Evolutionary conservation across 2,888 invertebrate genomes (phyloP).

Genomic region (Sylvicola fuscatus): DNA sequence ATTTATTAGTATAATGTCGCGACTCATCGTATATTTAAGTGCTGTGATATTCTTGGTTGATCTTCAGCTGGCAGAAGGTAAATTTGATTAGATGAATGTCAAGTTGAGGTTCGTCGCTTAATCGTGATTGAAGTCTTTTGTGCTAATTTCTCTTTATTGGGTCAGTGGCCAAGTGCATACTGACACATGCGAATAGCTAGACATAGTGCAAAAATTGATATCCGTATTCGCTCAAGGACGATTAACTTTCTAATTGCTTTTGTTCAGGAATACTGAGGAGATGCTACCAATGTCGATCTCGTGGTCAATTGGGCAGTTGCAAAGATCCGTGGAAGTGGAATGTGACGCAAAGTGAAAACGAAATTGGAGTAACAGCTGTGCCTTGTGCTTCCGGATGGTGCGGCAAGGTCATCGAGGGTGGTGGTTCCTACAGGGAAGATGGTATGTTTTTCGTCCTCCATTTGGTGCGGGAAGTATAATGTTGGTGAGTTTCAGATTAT

Average conservation of each 20-base stretch:
- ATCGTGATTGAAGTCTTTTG: conserved; percentile 2
- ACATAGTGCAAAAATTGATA: too few species aligned
- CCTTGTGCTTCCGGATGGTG: conserved; percentile 88
- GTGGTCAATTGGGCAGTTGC: conserved; percentile 73
- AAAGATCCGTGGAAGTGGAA: conserved; percentile 71
- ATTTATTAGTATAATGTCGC: too few species aligned
- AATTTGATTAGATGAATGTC: not conserved
- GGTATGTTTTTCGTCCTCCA: conserved; percentile 28
- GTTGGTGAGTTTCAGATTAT: conserved; percentile 38
- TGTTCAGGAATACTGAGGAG: conserved; percentile 42
- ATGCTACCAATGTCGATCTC: conserved; percentile 68
- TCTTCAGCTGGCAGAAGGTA: conserved; percentile 2
- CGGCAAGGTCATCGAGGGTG: conserved; percentile 70
- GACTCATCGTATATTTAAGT: conserved; percentile 1
- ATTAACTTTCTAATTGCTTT: conserved; percentile 11
- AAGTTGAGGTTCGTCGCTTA: too few species aligned
- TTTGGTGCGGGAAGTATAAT: not conserved
- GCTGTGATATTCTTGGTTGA: conserved; percentile 3
- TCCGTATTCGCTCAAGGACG: too few species aligned
- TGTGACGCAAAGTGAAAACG: conserved; percentile 47
- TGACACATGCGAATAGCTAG: too few species aligned
- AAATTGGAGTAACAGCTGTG: conserved; percentile 50
- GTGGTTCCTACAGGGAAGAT: conserved; percentile 53
- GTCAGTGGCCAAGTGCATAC: not conserved
- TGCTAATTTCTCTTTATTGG: not conserved